Conservation (phyloP, 2,888 invertebrate species). For the Alentia gelatinosa region DNA sequence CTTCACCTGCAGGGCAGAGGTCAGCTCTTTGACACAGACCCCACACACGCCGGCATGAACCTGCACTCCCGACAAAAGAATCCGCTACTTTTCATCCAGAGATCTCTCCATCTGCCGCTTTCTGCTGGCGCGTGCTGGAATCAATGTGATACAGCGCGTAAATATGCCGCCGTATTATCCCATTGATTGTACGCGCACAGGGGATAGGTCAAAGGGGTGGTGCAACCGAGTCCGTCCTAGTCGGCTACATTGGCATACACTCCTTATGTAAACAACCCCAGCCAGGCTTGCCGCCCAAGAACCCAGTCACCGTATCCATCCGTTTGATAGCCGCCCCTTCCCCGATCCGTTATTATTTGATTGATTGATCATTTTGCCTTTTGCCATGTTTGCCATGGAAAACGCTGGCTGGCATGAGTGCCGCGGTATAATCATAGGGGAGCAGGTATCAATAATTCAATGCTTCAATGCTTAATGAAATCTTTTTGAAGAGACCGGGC, state of each 20-base stretch:
- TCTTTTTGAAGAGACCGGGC: neutral
- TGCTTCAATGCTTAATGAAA: neutral
- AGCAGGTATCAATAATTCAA: conserved; percentile 22
- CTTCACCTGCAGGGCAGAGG: too few relatives aligned
- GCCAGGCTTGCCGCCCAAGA: neutral
- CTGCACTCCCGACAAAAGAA: too few relatives aligned
- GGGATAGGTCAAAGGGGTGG: neutral
- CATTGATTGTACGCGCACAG: neutral
- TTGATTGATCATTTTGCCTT: conserved; percentile 26
- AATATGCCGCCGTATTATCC: neutral
- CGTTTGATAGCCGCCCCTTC: neutral
- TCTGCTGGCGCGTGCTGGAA: neutral
- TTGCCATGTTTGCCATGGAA: conserved; percentile 12
- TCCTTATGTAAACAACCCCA: neutral
- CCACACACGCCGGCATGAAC: too few relatives aligned
- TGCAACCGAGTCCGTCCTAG: neutral
- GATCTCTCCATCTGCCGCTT: neutral
- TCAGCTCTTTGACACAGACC: too few relatives aligned
- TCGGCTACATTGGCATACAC: neutral
- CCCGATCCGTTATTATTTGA: neutral
- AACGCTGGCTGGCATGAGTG: neutral
- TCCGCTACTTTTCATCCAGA: neutral
- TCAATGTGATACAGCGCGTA: neutral
- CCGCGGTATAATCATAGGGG: neutral
- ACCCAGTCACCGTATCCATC: neutral